Base-by-base conservation (phyloP, 2,888 invertebrate genomes). In the Chloromyia formosa region DNA sequence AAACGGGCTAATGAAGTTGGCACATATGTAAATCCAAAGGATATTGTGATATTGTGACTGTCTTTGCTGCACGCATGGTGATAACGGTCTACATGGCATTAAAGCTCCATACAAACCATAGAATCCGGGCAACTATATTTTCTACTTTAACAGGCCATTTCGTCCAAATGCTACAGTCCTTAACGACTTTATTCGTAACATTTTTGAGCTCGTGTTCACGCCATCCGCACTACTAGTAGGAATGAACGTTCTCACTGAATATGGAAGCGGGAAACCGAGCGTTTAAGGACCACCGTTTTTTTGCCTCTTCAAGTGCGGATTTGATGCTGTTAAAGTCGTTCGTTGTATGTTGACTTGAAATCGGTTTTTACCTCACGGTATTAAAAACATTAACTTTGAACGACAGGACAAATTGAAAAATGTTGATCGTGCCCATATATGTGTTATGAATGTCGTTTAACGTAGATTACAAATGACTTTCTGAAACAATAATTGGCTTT, bases 111-210 rank as follows among this genome's bases (percentile, higher is more conserved):
- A 66, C 66, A 45, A 66, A 45, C 20, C 66, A 35, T 35, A 10
- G 66, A 14, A 66, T 66, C 49, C 42, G 20, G 35, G 12, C 23
- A 22, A 35, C 66, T 49, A 66, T 66, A 66, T 66, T 66, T 66
- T 49, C 66, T 49, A 49, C 66, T 66, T 66, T 66, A 66, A 45
- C 66, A 66, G 66, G 49, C 66, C 14, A 66, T 66, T 49, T 20
- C 49, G 14, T 4, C 66, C 66, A 66, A 66, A 66, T 66, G 66
- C 66, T 22, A 45, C 45, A 66, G 66, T 66, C 66, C 66, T 66
- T 66, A 66, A 66, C 66, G 66, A 42, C 66, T 5, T 42, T 66
- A 62, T 62, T 16, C 18, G 45, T 22, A 35, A 16, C 49, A 49
- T 45, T 49, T 12, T 22, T 20, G 40, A 4, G 20, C 10, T 56